Conservation (phyloP, 2,113 vertebrate species). For the Psammodynastes pulverulentus region DNA sequence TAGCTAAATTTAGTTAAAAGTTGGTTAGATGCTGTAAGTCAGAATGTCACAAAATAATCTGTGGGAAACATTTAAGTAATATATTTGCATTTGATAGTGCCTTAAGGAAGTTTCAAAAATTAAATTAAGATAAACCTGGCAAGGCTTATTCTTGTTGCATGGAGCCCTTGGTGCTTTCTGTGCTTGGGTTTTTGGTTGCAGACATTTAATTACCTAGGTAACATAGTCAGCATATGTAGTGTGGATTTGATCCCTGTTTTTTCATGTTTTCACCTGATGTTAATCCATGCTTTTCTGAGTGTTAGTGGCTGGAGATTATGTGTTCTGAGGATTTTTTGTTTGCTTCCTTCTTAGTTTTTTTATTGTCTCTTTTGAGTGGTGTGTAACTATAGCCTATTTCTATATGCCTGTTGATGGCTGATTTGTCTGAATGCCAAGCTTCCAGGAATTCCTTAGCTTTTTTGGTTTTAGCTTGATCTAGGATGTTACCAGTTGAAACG, state of each 20-base stretch:
- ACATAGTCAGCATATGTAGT: not conserved
- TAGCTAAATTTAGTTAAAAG: not conserved
- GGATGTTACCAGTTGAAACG: not conserved
- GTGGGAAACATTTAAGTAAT: not conserved
- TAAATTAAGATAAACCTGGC: not conserved
- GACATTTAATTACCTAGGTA: not conserved
- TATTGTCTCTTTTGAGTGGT: not conserved
- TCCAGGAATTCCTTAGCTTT: not conserved
- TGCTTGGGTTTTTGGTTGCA: not conserved
- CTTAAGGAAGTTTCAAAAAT: not conserved
- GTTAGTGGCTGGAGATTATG: not conserved
- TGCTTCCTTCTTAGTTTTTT: not conserved
- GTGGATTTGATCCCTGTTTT: not conserved
- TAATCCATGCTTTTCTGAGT: not conserved
- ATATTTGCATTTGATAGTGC: not conserved
- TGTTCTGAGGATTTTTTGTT: not conserved
- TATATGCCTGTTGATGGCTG: not conserved
- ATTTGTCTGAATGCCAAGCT: not conserved
- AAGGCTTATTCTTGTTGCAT: not conserved
- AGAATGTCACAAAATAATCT: not conserved
- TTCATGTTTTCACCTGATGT: not conserved
- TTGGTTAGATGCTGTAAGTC: not conserved
- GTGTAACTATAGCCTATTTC: not conserved
- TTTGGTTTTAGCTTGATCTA: not conserved
- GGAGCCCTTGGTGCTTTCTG: too few species aligned